Evolutionary conservation across 2,888 invertebrate species (phyloP), one percentile per base, ranked within the genome.

Genomic region (Trissonchulus sp.): DNA sequence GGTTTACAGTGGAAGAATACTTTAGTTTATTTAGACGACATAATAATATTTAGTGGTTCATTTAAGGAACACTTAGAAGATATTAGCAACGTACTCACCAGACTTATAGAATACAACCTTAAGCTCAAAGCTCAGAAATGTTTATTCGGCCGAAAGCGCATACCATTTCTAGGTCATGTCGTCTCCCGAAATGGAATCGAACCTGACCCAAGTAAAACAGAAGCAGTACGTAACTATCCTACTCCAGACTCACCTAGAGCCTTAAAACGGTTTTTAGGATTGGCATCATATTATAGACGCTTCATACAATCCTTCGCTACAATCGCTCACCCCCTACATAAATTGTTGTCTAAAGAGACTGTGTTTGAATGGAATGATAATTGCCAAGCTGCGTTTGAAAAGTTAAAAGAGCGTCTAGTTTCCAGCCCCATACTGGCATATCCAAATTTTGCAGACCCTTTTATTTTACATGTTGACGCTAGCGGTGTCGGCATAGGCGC

Each of bases 11-110:
- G 65, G 68, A 18, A 73, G 34, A 73, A 2, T 18, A 31, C 74
- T 63, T 71, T 73, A 3, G 68, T 34, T n/a, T 73, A 73, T 31
- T 8, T 73, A 8, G 73, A 73, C 69, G 73, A 73, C 69, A 69
- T 63, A 15, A 30, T 73, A 28, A 69, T 63, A 18, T 71, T 23
- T 71, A 33, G 33, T 31, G 23, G 8, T 8, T 8, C 23, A n/a
- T 71, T 71, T 35, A 8, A 71, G 35, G n/a, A n/a, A 18, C 71
- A 71, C 31, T 18, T 71, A 33, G n/a, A 34, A 33, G 15, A 71
- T 23, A 18, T 71, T 8, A 8, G 31, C 8, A 23, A 36, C 3
- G 71, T 71, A 18, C 31, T 71, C 18, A n/a, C 31, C 3, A 18
- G 71, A 15, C 31, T 71, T n/a, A 65, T 8, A n/a, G 15, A 65